These are phyloP conservation scores for Phrynocephalus forsythii DNA, from an alignment of 2,797 vertebrate genomes.

Conservation along the genomic window DNA sequence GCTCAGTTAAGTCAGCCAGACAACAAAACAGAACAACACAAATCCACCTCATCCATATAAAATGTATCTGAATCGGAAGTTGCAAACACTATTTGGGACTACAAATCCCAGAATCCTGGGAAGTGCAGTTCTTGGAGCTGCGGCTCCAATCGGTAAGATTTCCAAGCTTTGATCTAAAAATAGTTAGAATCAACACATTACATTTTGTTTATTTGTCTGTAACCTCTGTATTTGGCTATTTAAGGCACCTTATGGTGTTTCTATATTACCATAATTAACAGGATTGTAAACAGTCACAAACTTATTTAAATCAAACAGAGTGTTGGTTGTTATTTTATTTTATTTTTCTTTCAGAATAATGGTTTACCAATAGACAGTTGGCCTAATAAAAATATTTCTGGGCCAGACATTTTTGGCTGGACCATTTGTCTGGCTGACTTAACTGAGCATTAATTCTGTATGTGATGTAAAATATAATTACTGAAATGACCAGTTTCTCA, in stretches of 20 bases:
- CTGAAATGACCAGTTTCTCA: background rate
- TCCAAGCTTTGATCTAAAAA: background rate
- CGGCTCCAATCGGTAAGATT: too few relatives aligned
- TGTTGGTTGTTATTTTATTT: too few relatives aligned
- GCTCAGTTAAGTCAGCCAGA: background rate
- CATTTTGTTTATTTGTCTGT: background rate
- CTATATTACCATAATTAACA: background rate
- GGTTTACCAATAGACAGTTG: background rate
- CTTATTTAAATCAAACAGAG: background rate
- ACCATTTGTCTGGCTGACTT: background rate
- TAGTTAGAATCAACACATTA: background rate
- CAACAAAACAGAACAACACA: background rate
- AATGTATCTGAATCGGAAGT: background rate
- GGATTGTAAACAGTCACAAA: background rate
- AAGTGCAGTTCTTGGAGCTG: background rate
- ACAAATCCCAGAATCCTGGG: too few relatives aligned
- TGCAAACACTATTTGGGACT: too few relatives aligned
- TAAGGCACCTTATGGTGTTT: background rate
- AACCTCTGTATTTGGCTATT: background rate
- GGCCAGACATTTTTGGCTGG: background rate
- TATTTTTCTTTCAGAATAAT: background rate
- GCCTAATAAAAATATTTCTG: constrained; percentile 4
- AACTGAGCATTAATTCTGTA: background rate
- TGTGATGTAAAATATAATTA: background rate
- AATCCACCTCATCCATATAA: background rate